phyloP scores from a whole-genome alignment of 2,797 vertebrate species.

The Rhynchotus rufescens region DNA sequence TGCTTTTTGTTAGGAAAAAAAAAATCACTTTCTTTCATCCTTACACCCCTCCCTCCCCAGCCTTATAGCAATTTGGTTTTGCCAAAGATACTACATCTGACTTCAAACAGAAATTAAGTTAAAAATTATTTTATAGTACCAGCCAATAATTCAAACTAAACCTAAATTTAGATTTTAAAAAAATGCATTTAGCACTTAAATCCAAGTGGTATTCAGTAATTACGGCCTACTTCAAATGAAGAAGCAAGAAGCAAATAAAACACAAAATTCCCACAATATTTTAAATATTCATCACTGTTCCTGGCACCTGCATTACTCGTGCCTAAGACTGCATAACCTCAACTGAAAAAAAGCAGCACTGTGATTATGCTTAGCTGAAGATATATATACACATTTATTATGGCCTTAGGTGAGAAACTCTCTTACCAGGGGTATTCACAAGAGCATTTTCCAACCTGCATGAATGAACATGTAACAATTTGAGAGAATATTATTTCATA shows the following conservation, averaged over 20 bases:
- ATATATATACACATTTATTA: not conserved
- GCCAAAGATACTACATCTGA: not conserved
- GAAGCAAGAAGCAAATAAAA: not conserved
- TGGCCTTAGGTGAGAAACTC: not conserved
- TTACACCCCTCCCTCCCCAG: not conserved
- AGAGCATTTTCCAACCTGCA: not conserved
- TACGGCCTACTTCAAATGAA: slow-evolving; percentile 33
- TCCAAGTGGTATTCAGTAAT: slow-evolving; percentile 38
- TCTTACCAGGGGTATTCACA: not conserved
- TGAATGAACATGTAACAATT: not conserved
- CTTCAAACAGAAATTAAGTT: not conserved
- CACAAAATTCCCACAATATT: not conserved
- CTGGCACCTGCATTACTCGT: not conserved
- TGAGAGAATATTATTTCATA: not conserved
- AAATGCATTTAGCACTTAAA: slow-evolving; percentile 33
- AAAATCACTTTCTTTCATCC: not conserved
- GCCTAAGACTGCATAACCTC: not conserved
- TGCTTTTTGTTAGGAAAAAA: not conserved
- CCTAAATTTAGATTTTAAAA: not conserved
- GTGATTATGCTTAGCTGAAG: not conserved
- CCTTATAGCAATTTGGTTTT: not conserved
- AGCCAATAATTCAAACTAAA: not conserved
- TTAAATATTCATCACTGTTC: not conserved
- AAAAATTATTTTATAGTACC: not conserved
- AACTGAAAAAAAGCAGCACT: not conserved